Evolutionary conservation across 2,888 invertebrate species (phyloP), one percentile per base, ranked within the genome.

Genomic region (Nemurella pictetii): DNA sequence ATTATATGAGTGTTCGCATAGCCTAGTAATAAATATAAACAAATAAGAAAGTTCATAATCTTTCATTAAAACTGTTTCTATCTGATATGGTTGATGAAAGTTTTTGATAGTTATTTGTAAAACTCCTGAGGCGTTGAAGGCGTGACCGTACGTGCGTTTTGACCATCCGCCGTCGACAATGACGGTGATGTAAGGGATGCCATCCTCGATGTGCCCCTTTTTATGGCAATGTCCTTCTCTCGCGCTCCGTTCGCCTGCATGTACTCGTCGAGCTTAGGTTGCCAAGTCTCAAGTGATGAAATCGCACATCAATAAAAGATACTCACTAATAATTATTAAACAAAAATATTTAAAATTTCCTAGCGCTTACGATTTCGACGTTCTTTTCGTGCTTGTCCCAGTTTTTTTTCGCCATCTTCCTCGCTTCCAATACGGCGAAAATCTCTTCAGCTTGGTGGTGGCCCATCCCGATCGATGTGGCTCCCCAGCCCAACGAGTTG

Each of bases 401-500:
- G 32, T 85, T 85, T 25, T 73, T 74, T 9, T 25, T 20, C 25
- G 74, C 5, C 84, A 85, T 85, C 29, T 35, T 84, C 12, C 84
- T 75, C 7, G 78, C 77, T 12, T 85, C 77, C 84, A 84, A 25
- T 20, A 85, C 12, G 5, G n/a, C 32, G 7, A 85, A 28, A 30
- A 85, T n/a, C 78, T 85, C 85, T 30, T 85, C 85, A 26, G 29
- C 2, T 72, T 85, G 85, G 20, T 75, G 29, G 75, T 27, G 75
- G 0, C 85, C 85, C 32, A 85, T 84, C 9, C 85, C 85, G 0
- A 84, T 72, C 7, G 84, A 5, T 27, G 85, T 32, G 15, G 84
- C 26, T 75, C 85, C 85, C 85, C 85, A 85, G 9, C 78, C 85
- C n/a, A 32, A 25, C 26, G 30, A 30, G 28, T 87, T 29, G 30